Evolutionary conservation across 1,140 invertebrate genomes (phyloP).

Genomic region (Drosophila sp.): DNA sequence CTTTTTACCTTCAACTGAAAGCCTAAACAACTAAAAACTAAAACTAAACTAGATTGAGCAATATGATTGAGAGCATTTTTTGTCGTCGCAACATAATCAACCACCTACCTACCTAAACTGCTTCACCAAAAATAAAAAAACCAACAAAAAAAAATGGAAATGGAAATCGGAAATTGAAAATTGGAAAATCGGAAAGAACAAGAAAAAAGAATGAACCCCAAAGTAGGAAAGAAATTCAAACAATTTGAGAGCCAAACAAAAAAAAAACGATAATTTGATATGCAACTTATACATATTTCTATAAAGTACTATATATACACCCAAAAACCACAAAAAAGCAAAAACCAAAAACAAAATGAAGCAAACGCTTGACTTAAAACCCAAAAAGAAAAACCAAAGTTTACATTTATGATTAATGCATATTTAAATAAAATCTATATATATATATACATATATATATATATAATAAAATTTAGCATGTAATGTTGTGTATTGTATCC

Average conservation of each 20-base stretch:
- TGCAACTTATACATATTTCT: constrained; percentile 73
- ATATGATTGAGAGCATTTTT: constrained; percentile 30
- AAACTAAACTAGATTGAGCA: constrained; percentile 20
- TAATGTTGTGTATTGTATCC: constrained; percentile 68
- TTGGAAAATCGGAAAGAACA: neutral
- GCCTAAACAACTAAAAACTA: constrained; percentile 41
- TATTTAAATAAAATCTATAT: constrained; percentile 34
- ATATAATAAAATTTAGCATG: constrained; percentile 57
- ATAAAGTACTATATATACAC: constrained; percentile 51
- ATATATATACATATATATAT: constrained; percentile 8
- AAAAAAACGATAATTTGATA: constrained; percentile 61
- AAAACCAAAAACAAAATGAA: constrained; percentile 47
- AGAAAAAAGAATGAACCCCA: neutral
- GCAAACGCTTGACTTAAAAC: constrained; percentile 62
- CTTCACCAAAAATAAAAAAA: constrained; percentile 42
- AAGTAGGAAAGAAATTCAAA: constrained; percentile 15
- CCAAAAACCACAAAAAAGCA: constrained; percentile 1
- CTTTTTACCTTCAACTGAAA: constrained; percentile 67
- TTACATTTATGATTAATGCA: constrained; percentile 58
- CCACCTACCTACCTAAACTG: constrained; percentile 68
- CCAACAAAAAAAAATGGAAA: neutral
- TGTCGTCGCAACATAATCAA: constrained; percentile 61
- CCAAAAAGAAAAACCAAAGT: constrained; percentile 44
- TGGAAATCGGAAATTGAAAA: neutral
- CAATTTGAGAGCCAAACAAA: constrained; percentile 39